Conservation (phyloP, 1,140 invertebrate genomes). For the Listronotus bonariensis region DNA sequence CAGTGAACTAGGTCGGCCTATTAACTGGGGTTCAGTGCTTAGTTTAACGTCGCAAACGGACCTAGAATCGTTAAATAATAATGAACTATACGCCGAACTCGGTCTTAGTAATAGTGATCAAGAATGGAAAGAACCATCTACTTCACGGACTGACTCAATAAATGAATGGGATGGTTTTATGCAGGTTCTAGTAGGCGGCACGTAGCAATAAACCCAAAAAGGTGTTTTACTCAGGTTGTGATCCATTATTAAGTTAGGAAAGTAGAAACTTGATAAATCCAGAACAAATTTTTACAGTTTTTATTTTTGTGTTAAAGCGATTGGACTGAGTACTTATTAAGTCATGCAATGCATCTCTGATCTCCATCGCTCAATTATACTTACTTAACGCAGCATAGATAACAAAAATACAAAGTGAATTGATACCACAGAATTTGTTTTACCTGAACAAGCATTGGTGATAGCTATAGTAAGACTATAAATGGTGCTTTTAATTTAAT, state of each 20-base stretch:
- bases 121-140: conserved; percentile 51
- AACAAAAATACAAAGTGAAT: conserved; percentile 12
- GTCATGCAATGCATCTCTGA: conserved; percentile 32
- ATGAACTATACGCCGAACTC: conserved; percentile 66
- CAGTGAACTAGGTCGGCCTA: conserved; percentile 74
- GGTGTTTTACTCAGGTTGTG: conserved; percentile 55
- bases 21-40: conserved; percentile 90
- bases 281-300: conserved; percentile 15
- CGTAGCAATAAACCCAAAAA: conserved; percentile 49
- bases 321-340: conserved; percentile 47
- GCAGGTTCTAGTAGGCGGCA: conserved; percentile 54
- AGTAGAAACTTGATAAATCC: conserved; percentile 7
- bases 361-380: conserved; percentile 52
- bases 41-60: conserved; percentile 83
- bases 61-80: conserved; percentile 81
- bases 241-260: conserved; percentile 44
- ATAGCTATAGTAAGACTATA: conserved; percentile 4
- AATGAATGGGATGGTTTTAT: conserved; percentile 56
- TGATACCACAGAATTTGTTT: not conserved
- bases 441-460: not conserved
- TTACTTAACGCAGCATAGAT: conserved; percentile 26
- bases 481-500: conserved; percentile 15
- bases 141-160: conserved; percentile 42
- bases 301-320: conserved; percentile 22
- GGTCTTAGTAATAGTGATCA: conserved; percentile 46